A percentile compares a stretch with the other conserved stretches of the same genome.
Evolutionary conservation across 23 tunicate genomes (phyloP).

Genomic region (Styela clava): DNA sequence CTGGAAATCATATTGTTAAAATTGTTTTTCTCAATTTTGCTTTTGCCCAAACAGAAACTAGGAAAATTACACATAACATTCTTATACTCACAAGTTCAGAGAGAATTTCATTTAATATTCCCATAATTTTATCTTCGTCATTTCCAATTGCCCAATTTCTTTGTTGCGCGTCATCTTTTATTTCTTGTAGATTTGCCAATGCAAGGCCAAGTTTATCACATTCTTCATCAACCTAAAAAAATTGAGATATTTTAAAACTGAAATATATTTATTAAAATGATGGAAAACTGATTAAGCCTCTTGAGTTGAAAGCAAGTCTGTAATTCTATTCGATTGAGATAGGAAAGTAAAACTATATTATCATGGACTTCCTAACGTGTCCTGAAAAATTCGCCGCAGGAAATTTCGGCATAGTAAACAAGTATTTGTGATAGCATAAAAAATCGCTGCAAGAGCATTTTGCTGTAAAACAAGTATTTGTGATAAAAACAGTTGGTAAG

Average conservation of each 20-base stretch:
- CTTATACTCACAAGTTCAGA: conserved; percentile 27
- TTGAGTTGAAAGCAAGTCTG: too few relatives aligned
- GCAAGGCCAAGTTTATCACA: conserved; percentile 48
- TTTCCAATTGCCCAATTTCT: conserved; percentile 88
- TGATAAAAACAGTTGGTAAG: background rate
- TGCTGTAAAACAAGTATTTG: background rate
- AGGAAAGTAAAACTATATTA: too few relatives aligned
- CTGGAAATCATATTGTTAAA: background rate
- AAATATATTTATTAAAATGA: background rate
- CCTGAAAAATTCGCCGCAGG: too few relatives aligned
- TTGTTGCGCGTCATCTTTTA: conserved; percentile 84
- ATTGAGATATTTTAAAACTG: background rate
- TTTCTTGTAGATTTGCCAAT: conserved; percentile 65
- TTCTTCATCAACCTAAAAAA: conserved; percentile 38
- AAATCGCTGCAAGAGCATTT: too few relatives aligned
- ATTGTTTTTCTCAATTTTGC: too few relatives aligned
- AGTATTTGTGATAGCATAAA: too few relatives aligned
- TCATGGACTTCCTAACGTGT: too few relatives aligned
- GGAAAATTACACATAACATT: too few relatives aligned
- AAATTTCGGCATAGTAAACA: too few relatives aligned
- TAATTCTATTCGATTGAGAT: too few relatives aligned
- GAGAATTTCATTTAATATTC: conserved; percentile 51
- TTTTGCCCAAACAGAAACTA: too few relatives aligned
- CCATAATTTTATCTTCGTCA: conserved; percentile 62
- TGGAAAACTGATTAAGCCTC: background rate